Conservation (phyloP, 2,113 vertebrate species). For the Micromys minutus region DNA sequence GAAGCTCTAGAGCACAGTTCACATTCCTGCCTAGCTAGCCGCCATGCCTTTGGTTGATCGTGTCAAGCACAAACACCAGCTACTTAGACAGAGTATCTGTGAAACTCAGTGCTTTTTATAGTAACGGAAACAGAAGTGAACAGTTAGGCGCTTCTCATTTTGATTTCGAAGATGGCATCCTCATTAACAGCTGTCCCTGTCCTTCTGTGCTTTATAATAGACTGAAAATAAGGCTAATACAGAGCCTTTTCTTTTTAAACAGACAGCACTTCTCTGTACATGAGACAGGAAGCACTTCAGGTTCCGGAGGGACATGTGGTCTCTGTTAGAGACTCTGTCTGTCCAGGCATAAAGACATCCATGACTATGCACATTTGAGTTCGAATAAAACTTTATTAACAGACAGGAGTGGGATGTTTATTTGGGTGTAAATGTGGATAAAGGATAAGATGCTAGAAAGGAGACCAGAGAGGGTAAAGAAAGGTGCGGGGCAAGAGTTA, state of each 20-base stretch:
- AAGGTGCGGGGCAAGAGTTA: background rate
- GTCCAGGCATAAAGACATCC: background rate
- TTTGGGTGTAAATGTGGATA: background rate
- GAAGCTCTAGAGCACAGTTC: background rate
- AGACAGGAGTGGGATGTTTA: background rate
- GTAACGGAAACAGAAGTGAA: background rate
- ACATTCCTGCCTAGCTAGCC: background rate
- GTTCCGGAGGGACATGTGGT: background rate
- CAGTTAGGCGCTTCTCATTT: background rate
- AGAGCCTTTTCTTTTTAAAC: background rate
- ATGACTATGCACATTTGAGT: background rate
- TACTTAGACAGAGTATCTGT: slow-evolving; percentile 1
- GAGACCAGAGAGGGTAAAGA: background rate
- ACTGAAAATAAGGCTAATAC: slow-evolving; percentile 15
- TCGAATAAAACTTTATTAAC: slow-evolving; percentile 54
- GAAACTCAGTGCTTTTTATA: slow-evolving; percentile 4
- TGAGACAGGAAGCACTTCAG: background rate
- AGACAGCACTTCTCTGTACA: background rate
- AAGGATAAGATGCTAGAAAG: background rate
- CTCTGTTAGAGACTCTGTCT: background rate
- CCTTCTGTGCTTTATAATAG: background rate
- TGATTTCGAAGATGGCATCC: background rate
- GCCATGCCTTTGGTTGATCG: background rate
- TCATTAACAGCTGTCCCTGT: background rate
- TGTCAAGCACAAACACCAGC: background rate